phyloP scores from a whole-genome alignment of 2,113 vertebrate genomes.

The Dascyllus trimaculatus region DNA sequence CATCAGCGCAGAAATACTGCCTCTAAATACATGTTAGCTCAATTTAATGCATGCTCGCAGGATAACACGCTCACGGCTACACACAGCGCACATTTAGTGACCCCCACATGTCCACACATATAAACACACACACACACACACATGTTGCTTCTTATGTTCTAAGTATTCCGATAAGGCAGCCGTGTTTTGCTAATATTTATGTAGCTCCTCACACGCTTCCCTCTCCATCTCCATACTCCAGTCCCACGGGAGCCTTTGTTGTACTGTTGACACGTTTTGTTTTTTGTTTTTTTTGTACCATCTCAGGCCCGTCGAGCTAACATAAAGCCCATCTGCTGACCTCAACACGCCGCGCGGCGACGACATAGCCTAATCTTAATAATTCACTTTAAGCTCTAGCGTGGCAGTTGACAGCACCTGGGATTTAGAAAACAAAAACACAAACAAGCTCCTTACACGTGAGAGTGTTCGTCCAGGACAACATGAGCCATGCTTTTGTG shows the following conservation, averaged over 20 bases:
- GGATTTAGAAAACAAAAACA: background rate
- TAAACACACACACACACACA: background rate
- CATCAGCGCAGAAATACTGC: background rate
- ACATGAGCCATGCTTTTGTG: slow-evolving; percentile 54
- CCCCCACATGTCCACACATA: too few species aligned
- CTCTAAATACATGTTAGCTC: background rate
- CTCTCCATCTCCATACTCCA: slow-evolving; percentile 65
- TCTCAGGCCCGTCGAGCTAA: slow-evolving; percentile 56
- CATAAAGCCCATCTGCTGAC: slow-evolving; percentile 63
- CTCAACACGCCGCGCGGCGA: slow-evolving; percentile 42
- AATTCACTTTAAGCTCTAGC: background rate
- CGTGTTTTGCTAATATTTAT: slow-evolving; percentile 10
- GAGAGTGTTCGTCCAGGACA: slow-evolving; percentile 8
- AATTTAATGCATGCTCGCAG: slow-evolving; percentile 6
- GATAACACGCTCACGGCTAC: background rate
- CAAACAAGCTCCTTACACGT: background rate
- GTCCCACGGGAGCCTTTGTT: slow-evolving; percentile 73
- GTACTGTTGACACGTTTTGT: slow-evolving; percentile 72
- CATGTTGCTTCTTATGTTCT: background rate
- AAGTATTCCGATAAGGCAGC: background rate
- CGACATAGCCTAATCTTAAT: slow-evolving; percentile 1
- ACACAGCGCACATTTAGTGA: background rate
- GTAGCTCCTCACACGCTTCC: slow-evolving; percentile 46
- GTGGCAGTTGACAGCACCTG: slow-evolving; percentile 3
- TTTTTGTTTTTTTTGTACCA: slow-evolving; percentile 62